A percentile compares a stretch with the other conserved stretches of the same genome.
phyloP scores from a whole-genome alignment of 1,140 invertebrate genomes.

The Coenobita brevimanus region DNA sequence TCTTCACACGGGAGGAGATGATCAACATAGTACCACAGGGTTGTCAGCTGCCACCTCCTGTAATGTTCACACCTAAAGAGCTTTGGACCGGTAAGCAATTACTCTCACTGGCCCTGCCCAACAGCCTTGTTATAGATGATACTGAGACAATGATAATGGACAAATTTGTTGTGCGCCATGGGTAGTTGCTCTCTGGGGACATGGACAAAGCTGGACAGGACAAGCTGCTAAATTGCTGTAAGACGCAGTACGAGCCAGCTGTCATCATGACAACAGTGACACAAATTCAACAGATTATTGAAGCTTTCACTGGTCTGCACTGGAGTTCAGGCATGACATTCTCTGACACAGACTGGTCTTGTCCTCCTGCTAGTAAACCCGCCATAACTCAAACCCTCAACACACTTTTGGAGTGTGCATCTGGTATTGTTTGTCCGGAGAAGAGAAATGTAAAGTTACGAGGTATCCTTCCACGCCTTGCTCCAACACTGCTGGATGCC shows the following conservation, averaged over 20 bases:
- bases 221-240: slow-evolving; percentile 9
- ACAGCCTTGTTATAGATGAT: not conserved
- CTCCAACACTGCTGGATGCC: not conserved
- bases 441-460: not conserved
- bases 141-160: not conserved
- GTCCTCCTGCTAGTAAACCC: not conserved
- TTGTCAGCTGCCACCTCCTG: not conserved
- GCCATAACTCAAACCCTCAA: not conserved
- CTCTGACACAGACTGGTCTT: not conserved
- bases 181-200: not conserved
- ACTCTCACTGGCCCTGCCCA: not conserved
- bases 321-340: not conserved
- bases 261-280: not conserved
- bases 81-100: slow-evolving; percentile 27
- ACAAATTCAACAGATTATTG: not conserved
- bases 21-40: not conserved
- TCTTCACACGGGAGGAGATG: not conserved
- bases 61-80: not conserved
- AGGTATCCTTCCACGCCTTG: not conserved
- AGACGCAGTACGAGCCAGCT: not conserved
- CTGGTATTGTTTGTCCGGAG: not conserved
- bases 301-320: not conserved
- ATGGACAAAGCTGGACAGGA: not conserved
- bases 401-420: not conserved
- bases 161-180: slow-evolving; percentile 15